Base-by-base conservation (phyloP, 2,113 vertebrate genomes). In the Siphamia tubifer region DNA sequence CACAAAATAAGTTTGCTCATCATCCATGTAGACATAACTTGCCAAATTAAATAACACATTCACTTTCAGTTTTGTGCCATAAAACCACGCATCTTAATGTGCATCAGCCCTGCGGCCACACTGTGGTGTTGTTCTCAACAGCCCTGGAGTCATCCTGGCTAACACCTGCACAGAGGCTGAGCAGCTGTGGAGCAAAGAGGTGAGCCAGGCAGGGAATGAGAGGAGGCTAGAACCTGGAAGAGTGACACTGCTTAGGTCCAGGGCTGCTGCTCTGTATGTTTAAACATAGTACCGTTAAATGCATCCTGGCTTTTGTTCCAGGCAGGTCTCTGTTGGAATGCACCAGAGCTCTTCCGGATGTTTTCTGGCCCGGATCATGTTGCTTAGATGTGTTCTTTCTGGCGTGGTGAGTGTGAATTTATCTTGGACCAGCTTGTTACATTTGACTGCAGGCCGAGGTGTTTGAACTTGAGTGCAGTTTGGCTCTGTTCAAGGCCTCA, bases 191-290 rank as follows among this genome's bases (percentile, higher is more conserved):
- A 67, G 32, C 42, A 69, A 27, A 54, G 69, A 81, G 80, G 73
- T 74, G 54, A 67, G 57, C 10, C 47, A 51, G 80, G 81, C 84
- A 86, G 56, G 51, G 74, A 73, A 86, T 80, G 70, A 91, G 78
- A 89, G 81, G 55, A 71, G 19, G 31, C 36, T 16, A 40, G 35
- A n/a, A 64, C 84, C 58, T 80, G 72, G 68, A 76, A 68, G 68
- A 56, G 42, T 53, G 44, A 44, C 65, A 32, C 39, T 7, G 36
- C 66, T 63, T 87, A 79, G 74, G 77, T 56, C 17, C 16, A 34
- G 27, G 23, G n/a, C 54, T 73, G 38, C 39, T 56, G 35, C 53
- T 57, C 54, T 45, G 75, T 52, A 60, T 40, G 63, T 76, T 80
- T 74, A 77, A 85, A 84, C 68, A 60, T 40, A 65, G 47, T 65